phyloP scores from a whole-genome alignment of 2,113 vertebrate genomes.

The Herpailurus yagouaroundi region DNA sequence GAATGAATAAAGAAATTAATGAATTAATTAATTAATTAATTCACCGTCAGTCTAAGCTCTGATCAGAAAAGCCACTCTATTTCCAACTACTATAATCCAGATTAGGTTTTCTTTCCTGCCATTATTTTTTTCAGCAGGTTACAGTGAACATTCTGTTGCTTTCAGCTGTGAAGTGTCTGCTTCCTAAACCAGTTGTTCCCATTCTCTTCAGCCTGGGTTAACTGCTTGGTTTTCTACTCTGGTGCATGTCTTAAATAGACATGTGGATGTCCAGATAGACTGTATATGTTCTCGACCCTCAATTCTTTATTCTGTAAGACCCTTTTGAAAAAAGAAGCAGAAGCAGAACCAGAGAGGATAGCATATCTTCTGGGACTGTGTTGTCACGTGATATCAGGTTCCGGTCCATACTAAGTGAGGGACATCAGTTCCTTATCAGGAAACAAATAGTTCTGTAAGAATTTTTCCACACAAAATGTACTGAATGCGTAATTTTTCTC shows the following conservation, averaged over 20 bases:
- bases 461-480: not conserved
- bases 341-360: not conserved
- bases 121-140: constrained; percentile 17
- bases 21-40: not conserved
- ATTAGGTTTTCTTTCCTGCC: not conserved
- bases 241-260: not conserved
- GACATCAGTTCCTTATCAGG: not conserved
- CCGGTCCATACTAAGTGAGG: not conserved
- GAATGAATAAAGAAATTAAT: no score
- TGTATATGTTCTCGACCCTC: not conserved
- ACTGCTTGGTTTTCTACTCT: not conserved
- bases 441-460: not conserved
- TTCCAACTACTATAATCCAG: not conserved
- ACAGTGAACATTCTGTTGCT: not conserved
- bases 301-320: not conserved
- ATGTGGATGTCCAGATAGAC: not conserved
- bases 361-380: not conserved
- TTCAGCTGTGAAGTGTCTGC: not conserved
- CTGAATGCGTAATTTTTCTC: not conserved
- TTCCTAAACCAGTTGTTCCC: constrained; percentile 23
- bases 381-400: not conserved
- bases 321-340: not conserved
- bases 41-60: not conserved
- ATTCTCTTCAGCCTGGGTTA: not conserved
- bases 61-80: not conserved